Conservation (phyloP, 2,113 vertebrate genomes). For the Larimichthys polyactis region DNA sequence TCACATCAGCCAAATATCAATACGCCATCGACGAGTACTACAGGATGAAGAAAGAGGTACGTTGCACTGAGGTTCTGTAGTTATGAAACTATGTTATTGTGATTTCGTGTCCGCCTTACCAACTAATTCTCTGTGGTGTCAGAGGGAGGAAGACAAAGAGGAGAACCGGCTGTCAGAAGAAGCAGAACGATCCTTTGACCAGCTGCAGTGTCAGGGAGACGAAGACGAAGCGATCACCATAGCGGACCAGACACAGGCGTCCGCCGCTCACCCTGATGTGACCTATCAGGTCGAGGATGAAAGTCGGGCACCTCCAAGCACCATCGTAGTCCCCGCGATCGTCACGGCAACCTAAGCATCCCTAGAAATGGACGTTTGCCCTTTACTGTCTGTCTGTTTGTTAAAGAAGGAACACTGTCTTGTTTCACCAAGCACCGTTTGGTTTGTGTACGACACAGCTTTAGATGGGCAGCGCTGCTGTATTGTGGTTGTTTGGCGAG, state of each 20-base stretch:
- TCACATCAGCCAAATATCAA: conserved; percentile 97
- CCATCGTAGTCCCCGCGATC: conserved; percentile 71
- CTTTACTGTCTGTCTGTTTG: conserved; percentile 31
- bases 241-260: conserved; percentile 79
- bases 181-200: conserved; percentile 88
- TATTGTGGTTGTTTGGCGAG: conserved; percentile 26
- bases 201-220: conserved; percentile 80
- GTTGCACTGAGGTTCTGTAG: conserved; percentile 19
- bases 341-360: conserved; percentile 81
- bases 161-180: conserved; percentile 92
- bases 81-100: no score
- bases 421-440: conserved; percentile 61
- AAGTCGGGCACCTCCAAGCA: conserved; percentile 48
- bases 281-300: conserved; percentile 89
- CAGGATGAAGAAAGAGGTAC: conserved; percentile 95
- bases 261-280: conserved; percentile 81
- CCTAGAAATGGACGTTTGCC: not conserved
- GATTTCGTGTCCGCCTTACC: not conserved
- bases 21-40: conserved; percentile 98
- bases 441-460: conserved; percentile 60
- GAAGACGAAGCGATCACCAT: conserved; percentile 63
- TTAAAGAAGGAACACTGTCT: conserved; percentile 51
- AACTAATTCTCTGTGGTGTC: conserved; percentile 5
- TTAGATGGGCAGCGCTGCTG: conserved; percentile 46
- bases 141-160: conserved; percentile 92